Percentiles rank a stretch among this genome's conserved stretches.
Evolutionary conservation across 2,113 vertebrate genomes (phyloP).

Genomic region (Pelmatolapia mariae): DNA sequence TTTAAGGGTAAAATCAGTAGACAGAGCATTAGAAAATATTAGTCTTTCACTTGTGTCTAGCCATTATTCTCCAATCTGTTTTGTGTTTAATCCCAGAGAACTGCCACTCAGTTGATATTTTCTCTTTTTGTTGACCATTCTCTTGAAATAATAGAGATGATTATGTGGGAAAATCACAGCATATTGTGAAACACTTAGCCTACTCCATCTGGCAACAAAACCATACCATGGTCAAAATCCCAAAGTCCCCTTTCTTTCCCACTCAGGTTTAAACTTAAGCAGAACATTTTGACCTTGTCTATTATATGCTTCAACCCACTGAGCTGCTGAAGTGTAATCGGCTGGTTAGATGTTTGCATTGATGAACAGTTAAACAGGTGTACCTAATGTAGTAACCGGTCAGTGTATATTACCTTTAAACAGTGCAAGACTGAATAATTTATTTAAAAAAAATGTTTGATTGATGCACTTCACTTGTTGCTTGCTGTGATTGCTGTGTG

Average conservation of each 20-base stretch:
- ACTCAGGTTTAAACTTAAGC: neutral
- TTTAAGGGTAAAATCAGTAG: neutral
- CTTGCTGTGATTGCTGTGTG: conserved; percentile 20
- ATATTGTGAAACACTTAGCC: neutral
- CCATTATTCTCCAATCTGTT: neutral
- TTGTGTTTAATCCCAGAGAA: neutral
- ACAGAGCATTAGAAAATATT: neutral
- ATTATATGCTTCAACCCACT: neutral
- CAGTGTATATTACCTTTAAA: neutral
- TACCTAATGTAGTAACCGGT: neutral
- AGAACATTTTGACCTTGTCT: neutral
- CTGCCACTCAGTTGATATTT: neutral
- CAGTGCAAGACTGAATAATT: neutral
- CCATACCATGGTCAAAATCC: neutral
- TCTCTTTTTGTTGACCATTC: neutral
- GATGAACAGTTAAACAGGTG: neutral
- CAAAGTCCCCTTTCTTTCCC: neutral
- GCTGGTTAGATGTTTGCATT: neutral
- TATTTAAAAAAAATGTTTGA: neutral
- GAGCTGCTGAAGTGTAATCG: neutral
- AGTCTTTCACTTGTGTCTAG: neutral
- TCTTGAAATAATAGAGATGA: neutral
- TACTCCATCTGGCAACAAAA: neutral
- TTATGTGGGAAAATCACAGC: neutral
- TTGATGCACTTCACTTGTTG: neutral